Percentiles rank a stretch among this genome's conserved stretches.
phyloP scores from a whole-genome alignment of 2,888 invertebrate species.

The Lepeophtheirus nordmannii region DNA sequence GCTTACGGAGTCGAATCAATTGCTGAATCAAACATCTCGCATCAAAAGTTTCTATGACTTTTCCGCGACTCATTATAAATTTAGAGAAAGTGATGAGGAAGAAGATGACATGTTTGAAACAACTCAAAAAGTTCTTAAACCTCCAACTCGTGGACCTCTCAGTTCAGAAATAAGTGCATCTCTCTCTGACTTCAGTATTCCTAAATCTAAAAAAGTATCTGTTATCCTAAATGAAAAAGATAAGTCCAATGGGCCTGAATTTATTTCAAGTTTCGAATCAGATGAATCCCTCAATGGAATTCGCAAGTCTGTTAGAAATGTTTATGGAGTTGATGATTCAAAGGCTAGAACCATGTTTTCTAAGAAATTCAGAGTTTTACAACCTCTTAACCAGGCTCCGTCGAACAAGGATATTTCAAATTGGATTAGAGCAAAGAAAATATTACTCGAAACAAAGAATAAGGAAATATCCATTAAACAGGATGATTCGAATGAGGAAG shows the following conservation, averaged over 20 bases:
- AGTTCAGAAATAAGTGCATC: neutral
- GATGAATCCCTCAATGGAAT: neutral
- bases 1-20: neutral
- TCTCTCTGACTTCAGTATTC: neutral
- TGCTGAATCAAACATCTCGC: neutral
- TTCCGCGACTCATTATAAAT: neutral
- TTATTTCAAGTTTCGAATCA: neutral
- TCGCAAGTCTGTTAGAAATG: neutral
- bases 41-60: constrained; percentile 3
- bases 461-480: neutral
- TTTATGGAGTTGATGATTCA: neutral
- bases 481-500: neutral
- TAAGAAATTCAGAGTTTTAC: neutral
- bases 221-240: neutral
- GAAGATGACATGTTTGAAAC: neutral
- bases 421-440: neutral
- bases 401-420: neutral
- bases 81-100: neutral
- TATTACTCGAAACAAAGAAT: neutral
- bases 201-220: neutral
- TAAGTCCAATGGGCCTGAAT: neutral
- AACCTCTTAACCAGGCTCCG: neutral
- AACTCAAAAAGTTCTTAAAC: neutral
- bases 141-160: neutral
- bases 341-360: neutral